Evolutionary conservation across 2,888 invertebrate genomes (phyloP), one percentile per base, ranked within the genome.

Genomic region (Drosophila yooni): DNA sequence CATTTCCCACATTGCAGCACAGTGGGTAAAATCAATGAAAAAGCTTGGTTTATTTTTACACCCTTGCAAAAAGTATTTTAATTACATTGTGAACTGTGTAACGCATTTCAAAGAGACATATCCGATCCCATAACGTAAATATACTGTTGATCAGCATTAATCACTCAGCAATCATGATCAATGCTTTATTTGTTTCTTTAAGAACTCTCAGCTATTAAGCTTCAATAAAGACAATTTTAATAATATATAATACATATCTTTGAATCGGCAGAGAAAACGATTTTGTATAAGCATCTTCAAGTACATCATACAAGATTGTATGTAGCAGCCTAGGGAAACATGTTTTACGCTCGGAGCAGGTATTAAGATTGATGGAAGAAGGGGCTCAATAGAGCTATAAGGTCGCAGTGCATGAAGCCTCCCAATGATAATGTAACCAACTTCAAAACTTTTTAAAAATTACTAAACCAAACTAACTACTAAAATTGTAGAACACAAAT

Each of bases 1-100:
- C 72, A 78, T 71, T 70, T 72, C 59, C 57, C 70, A 40, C 59
- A 57, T 54, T 65, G 69, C 62, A 65, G 48, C 40, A 69, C 70
- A 50, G 68, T 67, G 75, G 64, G 25, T 10, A 1, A 36, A 33
- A 31, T 29, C 8, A 46, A 46, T 27, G 6, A 18, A 18, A 38
- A 21, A n/a, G n/a, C 18, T 31, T 15, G 1, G 1, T 15, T 25
- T 18, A 18, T 13, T n/a, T 29, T 2, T n/a, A 2, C 29, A 13
- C 10, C 0, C 21, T 25, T 46, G 15, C 4, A 46, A 46, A 46
- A 8, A 21, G 21, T 7, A 6, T 46, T 7, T 3, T 3, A 46
- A 18, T 21, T 21, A 3, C 7, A 15, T 46, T 46, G 8, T 21
- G 21, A n/a, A 27, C 18, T 33, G 8, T 33, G n/a, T 46, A 25